phyloP scores from a whole-genome alignment of 2,888 invertebrate genomes.

The Melieria crassipennis region DNA sequence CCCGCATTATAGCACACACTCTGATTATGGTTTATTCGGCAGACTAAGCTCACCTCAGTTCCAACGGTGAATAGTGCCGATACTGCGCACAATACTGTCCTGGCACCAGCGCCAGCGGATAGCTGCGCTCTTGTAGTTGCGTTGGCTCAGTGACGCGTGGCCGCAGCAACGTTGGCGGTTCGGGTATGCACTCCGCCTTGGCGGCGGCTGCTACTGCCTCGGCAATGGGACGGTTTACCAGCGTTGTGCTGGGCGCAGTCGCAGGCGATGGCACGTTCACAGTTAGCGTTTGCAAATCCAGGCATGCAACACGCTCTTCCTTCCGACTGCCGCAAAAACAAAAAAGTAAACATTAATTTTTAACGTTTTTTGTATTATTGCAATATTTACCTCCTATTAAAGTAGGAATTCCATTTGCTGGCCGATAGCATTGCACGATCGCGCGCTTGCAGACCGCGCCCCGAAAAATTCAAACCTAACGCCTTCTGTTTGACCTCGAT shows the following conservation, averaged over 20 bases:
- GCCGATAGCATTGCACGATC: slow-evolving; percentile 87
- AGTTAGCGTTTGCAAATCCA: slow-evolving; percentile 92
- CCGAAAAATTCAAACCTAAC: slow-evolving; percentile 62
- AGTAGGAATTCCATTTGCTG: slow-evolving; percentile 86
- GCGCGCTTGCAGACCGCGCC: slow-evolving; percentile 69
- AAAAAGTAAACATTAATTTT: slow-evolving; percentile 16
- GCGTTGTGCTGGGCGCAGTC: slow-evolving; percentile 64
- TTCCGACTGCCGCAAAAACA: slow-evolving; percentile 66
- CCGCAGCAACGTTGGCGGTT: slow-evolving; percentile 49
- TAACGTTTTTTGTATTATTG: slow-evolving; percentile 27
- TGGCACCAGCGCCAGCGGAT: slow-evolving; percentile 93
- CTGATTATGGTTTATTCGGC: not conserved
- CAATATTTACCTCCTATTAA: slow-evolving; percentile 73
- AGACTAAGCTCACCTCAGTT: slow-evolving; percentile 71
- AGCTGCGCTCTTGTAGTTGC: slow-evolving; percentile 69
- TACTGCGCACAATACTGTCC: slow-evolving; percentile 96
- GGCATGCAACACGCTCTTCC: slow-evolving; percentile 82
- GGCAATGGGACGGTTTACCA: slow-evolving; percentile 54
- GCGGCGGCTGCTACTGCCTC: slow-evolving; percentile 48
- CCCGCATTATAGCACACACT: not conserved
- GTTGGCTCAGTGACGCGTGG: slow-evolving; percentile 45
- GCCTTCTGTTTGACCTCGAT: slow-evolving; percentile 75
- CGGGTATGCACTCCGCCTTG: slow-evolving; percentile 48
- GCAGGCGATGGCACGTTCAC: slow-evolving; percentile 78
- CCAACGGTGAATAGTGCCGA: slow-evolving; percentile 80